A percentile compares a stretch with the other conserved stretches of the same genome.
phyloP scores from a whole-genome alignment of 2,113 vertebrate species.

The Dendrocopos noguchii region DNA sequence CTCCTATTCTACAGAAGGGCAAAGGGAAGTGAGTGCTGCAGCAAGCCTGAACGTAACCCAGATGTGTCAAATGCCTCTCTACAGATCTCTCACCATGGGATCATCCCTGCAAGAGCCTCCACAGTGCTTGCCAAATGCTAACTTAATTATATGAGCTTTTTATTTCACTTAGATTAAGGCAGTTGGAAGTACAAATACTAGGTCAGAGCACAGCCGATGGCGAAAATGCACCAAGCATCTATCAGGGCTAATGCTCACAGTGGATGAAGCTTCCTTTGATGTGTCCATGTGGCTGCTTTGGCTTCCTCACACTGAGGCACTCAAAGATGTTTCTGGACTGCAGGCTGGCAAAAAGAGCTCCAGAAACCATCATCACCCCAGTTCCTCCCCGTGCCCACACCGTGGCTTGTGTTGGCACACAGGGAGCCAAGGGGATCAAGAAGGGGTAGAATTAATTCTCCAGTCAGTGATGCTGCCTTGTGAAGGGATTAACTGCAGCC shows the following conservation, averaged over 20 bases:
- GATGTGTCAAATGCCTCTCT: not conserved
- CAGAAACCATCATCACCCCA: not conserved
- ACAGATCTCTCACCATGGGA: not conserved
- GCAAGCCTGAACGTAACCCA: not conserved
- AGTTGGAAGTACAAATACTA: conserved; percentile 28
- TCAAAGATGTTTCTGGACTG: not conserved
- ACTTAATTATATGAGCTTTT: conserved; percentile 42
- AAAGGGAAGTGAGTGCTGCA: not conserved
- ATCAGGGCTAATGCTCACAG: not conserved
- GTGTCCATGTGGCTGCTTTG: not conserved
- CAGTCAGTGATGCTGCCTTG: not conserved
- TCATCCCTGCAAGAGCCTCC: not conserved
- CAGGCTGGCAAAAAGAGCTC: not conserved
- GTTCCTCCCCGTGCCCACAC: not conserved
- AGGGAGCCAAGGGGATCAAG: not conserved
- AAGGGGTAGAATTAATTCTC: not conserved
- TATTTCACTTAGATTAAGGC: conserved; percentile 39
- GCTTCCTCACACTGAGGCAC: not conserved
- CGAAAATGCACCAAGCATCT: not conserved
- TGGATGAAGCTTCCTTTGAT: not conserved
- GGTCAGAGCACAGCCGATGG: conserved; percentile 51
- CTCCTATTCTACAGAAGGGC: not conserved
- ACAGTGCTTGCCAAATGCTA: not conserved
- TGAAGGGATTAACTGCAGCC: not conserved
- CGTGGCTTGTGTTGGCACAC: not conserved